A percentile compares a stretch with the other conserved stretches of the same genome.
phyloP scores from a whole-genome alignment of 2,113 vertebrate genomes.

The Cavia porcellus region DNA sequence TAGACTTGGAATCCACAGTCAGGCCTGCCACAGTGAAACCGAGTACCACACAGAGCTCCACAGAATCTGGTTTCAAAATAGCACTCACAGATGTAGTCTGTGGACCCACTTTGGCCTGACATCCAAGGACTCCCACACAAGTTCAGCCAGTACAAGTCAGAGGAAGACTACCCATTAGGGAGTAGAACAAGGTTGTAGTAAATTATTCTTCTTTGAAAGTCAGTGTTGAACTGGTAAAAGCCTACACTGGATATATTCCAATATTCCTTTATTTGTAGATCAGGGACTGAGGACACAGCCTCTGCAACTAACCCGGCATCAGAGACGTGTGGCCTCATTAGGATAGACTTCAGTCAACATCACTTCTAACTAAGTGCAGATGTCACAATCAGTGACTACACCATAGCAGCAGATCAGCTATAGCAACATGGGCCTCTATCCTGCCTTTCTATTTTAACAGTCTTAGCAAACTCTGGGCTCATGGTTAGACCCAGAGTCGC shows the following conservation, averaged over 20 bases:
- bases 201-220: neutral
- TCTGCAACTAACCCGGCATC: neutral
- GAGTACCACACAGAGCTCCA: neutral
- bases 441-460: neutral
- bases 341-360: neutral
- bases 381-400: neutral
- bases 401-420: neutral
- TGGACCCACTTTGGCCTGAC: neutral
- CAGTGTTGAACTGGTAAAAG: neutral
- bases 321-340: neutral
- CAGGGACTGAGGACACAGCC: neutral
- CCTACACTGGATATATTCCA: neutral
- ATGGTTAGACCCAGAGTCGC: neutral
- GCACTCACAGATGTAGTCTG: neutral
- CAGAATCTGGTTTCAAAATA: neutral
- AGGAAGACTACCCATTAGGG: neutral
- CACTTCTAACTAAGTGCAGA: neutral
- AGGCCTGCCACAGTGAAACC: neutral
- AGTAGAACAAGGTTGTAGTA: too few species aligned
- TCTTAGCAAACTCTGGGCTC: neutral
- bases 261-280: too few species aligned
- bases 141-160: neutral
- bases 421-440: neutral
- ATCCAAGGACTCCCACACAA: neutral
- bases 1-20: neutral